These are phyloP conservation scores for Empis livida DNA, from an alignment of 2,888 invertebrate species.

Conservation along the genomic window DNA sequence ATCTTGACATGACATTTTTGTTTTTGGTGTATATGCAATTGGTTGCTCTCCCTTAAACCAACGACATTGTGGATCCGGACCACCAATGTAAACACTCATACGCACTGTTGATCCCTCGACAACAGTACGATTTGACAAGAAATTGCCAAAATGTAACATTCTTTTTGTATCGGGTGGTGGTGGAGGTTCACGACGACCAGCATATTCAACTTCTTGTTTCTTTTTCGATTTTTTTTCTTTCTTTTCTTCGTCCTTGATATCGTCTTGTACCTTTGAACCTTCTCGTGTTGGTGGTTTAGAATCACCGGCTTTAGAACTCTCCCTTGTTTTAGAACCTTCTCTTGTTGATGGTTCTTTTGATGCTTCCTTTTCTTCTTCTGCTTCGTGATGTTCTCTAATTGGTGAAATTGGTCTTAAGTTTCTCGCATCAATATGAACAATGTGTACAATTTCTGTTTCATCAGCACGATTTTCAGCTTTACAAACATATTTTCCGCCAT, in stretches of 20 bases:
- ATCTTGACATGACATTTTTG: constrained; percentile 47
- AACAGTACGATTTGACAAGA: constrained; percentile 61
- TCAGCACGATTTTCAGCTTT: constrained; percentile 61
- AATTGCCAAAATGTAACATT: constrained; percentile 50
- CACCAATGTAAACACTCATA: constrained; percentile 65
- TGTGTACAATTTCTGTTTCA: constrained; percentile 59
- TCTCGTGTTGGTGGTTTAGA: constrained; percentile 19
- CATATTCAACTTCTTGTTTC: constrained; percentile 20
- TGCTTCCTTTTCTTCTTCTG: constrained; percentile 10
- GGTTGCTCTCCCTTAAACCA: constrained; percentile 57
- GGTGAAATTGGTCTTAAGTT: constrained; percentile 25
- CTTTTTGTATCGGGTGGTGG: constrained; percentile 39
- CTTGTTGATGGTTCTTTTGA: constrained; percentile 1
- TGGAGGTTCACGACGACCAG: constrained; percentile 25
- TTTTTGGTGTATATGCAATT: constrained; percentile 45
- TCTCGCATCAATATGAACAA: constrained; percentile 53
- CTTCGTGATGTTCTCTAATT: constrained; percentile 21
- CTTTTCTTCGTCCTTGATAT: constrained; percentile 17
- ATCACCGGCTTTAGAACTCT: not conserved
- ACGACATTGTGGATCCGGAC: constrained; percentile 54
- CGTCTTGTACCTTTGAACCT: constrained; percentile 13
- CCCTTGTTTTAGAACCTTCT: not conserved
- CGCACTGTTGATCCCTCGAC: constrained; percentile 60
- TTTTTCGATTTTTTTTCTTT: constrained; percentile 24
- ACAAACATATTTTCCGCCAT: constrained; percentile 38